phyloP scores from a whole-genome alignment of 2,888 invertebrate species.

The Caenorhabditis sp. region DNA sequence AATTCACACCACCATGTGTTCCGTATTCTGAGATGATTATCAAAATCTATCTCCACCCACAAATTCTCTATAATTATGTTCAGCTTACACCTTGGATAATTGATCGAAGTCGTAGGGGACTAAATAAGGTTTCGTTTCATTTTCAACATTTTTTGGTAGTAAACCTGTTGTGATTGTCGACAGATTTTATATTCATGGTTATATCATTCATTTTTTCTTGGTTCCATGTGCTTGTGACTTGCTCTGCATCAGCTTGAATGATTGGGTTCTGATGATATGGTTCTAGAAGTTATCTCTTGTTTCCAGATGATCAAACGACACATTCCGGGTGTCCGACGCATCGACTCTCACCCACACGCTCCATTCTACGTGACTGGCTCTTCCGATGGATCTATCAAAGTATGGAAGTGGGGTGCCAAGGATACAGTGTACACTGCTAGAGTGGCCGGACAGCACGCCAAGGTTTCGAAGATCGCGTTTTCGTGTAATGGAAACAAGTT shows the following conservation, averaged over 20 bases:
- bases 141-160: background rate
- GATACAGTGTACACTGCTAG: constrained; percentile 93
- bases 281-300: background rate
- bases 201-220: too few species aligned
- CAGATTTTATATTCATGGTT: background rate
- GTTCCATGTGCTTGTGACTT: constrained; percentile 7
- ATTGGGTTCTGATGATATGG: background rate
- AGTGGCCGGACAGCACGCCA: constrained; percentile 92
- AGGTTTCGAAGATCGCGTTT: constrained; percentile 82
- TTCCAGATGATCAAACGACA: constrained; percentile 94
- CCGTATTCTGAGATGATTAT: background rate
- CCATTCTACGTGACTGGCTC: constrained; percentile 96
- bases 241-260: background rate
- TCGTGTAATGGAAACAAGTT: constrained; percentile 86
- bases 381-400: constrained; percentile 95
- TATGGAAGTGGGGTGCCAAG: constrained; percentile 97
- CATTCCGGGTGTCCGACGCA: constrained; percentile 94
- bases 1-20: constrained; percentile 11
- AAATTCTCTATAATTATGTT: constrained; percentile 31
- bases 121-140: constrained; percentile 85
- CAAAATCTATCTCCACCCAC: background rate
- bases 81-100: constrained; percentile 90
- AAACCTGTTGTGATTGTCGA: constrained; percentile 39
- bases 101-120: constrained; percentile 96
- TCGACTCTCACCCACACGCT: constrained; percentile 95